A percentile compares a stretch with the other conserved stretches of the same genome.
These are phyloP conservation scores for Vesta saturnalis DNA, from an alignment of 2,888 invertebrate genomes.

Conservation along the genomic window DNA sequence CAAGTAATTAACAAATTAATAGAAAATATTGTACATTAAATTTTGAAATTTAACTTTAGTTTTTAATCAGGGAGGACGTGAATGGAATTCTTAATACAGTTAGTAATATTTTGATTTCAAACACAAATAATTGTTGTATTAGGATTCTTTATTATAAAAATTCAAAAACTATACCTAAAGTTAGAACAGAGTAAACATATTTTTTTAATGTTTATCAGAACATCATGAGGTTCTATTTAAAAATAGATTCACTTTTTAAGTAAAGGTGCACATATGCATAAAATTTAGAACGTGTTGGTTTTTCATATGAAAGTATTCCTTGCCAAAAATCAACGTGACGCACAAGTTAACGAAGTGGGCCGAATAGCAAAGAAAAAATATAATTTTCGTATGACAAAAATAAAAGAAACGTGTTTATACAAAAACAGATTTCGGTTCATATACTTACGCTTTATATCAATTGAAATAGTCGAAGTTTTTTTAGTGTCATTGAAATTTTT, in stretches of 20 bases:
- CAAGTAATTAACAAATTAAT: too few species aligned
- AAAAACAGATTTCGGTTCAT: conserved; percentile 4
- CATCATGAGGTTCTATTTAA: neutral
- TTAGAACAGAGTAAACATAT: neutral
- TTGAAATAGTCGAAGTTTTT: neutral
- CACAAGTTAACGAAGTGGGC: conserved; percentile 40
- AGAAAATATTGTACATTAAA: too few species aligned
- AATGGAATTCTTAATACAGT: conserved; percentile 1
- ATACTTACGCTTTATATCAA: neutral
- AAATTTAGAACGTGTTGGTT: conserved; percentile 29
- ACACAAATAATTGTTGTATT: neutral
- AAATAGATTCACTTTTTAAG: conserved; percentile 18
- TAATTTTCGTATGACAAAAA: conserved; percentile 32
- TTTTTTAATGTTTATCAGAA: neutral
- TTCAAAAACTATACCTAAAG: neutral
- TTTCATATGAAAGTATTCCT: conserved; percentile 21
- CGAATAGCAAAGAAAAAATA: conserved; percentile 34
- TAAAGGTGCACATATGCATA: conserved; percentile 33
- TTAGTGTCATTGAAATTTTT: neutral
- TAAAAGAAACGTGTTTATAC: conserved; percentile 32
- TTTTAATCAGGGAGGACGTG: neutral
- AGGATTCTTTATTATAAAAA: neutral
- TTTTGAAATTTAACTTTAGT: neutral
- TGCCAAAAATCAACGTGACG: conserved; percentile 47
- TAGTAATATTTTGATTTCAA: neutral